These are phyloP conservation scores for Petrocephalus zakoni DNA, from an alignment of 2,113 vertebrate species.

Conservation along the genomic window DNA sequence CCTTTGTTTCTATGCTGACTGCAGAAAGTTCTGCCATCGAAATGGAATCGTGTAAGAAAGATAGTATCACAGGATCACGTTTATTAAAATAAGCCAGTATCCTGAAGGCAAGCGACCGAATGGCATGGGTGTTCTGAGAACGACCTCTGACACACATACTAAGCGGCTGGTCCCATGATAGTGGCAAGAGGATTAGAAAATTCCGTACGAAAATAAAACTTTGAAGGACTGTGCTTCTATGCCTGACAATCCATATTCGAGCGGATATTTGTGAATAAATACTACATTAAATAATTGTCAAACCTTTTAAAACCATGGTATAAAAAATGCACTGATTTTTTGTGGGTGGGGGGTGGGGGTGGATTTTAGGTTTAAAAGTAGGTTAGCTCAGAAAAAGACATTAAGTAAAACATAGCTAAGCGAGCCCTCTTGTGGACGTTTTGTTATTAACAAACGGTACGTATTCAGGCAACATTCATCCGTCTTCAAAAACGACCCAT, in stretches of 20 bases:
- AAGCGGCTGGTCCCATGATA: background rate
- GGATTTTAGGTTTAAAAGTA: background rate
- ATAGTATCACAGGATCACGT: background rate
- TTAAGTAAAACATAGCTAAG: background rate
- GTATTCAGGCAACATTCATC: background rate
- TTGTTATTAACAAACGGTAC: background rate
- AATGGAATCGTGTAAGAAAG: background rate
- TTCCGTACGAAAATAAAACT: background rate
- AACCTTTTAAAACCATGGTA: background rate
- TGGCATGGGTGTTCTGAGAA: background rate
- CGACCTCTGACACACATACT: constrained; percentile 11
- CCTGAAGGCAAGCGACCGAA: background rate
- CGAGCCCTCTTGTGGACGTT: constrained; percentile 17
- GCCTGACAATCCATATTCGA: background rate
- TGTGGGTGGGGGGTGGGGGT: too few species aligned
- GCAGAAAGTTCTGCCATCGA: background rate
- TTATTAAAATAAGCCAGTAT: background rate
- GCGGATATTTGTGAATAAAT: background rate
- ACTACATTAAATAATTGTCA: background rate
- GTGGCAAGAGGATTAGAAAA: background rate
- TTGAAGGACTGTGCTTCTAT: background rate
- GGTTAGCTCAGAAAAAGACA: background rate
- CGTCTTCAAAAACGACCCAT: background rate
- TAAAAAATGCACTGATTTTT: background rate
- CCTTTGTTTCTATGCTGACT: background rate